Evolutionary conservation across 1,140 invertebrate genomes (phyloP).

Genomic region (Drosophila watanabei): DNA sequence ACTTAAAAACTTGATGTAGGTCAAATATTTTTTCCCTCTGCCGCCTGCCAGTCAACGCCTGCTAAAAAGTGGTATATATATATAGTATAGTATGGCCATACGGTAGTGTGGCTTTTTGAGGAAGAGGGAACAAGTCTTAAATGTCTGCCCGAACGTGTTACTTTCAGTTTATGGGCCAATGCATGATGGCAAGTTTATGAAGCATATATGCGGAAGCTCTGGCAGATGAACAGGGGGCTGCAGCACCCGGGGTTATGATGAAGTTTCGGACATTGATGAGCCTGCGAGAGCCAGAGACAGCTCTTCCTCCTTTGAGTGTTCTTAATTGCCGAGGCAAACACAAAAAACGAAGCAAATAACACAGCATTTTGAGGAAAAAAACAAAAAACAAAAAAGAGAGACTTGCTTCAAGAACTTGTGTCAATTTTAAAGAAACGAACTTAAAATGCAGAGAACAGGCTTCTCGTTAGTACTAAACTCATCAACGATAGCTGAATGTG

Average conservation of each 20-base stretch:
- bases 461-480: constrained; percentile 4
- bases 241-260: constrained; percentile 35
- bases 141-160: constrained; percentile 56
- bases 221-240: not conserved
- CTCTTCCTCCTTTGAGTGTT: constrained; percentile 51
- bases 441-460: not conserved
- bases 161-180: constrained; percentile 79
- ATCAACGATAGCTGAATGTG: not conserved
- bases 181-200: constrained; percentile 75
- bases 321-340: constrained; percentile 66
- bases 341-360: constrained; percentile 32
- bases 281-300: constrained; percentile 24
- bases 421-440: constrained; percentile 11
- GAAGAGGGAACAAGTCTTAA: constrained; percentile 47
- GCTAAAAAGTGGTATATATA: constrained; percentile 32
- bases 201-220: constrained; percentile 54
- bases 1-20: constrained; percentile 84
- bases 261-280: constrained; percentile 54
- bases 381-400: constrained; percentile 4
- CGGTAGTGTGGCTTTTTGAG: constrained; percentile 25
- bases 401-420: constrained; percentile 9
- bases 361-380: not conserved
- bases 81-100: constrained; percentile 3
- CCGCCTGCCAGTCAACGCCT: constrained; percentile 52
- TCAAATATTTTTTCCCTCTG: constrained; percentile 68